Conservation (phyloP, 2,113 vertebrate genomes). For the Bufo bufo region DNA sequence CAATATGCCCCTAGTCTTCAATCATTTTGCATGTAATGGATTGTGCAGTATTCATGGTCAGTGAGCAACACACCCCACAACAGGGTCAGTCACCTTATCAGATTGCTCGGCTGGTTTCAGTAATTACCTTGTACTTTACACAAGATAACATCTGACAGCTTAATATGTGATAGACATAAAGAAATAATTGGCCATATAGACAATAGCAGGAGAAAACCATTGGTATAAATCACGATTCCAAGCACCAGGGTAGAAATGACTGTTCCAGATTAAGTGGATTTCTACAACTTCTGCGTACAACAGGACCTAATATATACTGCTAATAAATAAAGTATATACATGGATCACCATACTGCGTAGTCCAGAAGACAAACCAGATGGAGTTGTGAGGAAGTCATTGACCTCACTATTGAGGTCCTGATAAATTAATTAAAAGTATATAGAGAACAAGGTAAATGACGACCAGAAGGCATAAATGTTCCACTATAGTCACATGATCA, state of each 20-base stretch:
- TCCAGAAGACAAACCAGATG: too few species aligned
- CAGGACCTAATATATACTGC: too few species aligned
- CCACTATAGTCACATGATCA: too few species aligned
- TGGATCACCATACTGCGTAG: background rate
- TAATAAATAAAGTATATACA: background rate
- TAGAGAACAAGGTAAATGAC: too few species aligned
- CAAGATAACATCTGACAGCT: slow-evolving; percentile 10
- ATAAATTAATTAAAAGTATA: too few species aligned
- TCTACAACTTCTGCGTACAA: background rate
- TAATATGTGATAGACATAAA: background rate
- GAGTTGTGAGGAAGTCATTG: too few species aligned
- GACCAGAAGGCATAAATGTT: too few species aligned
- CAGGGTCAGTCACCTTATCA: background rate
- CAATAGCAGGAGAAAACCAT: background rate
- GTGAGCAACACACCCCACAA: background rate
- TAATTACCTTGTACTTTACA: slow-evolving; percentile 16
- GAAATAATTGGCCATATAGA: background rate
- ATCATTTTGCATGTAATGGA: slow-evolving; percentile 8
- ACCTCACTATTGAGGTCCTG: too few species aligned
- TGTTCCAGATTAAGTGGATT: background rate
- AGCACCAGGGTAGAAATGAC: background rate
- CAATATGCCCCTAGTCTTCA: background rate
- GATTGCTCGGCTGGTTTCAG: background rate
- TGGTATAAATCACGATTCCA: background rate
- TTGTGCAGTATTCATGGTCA: background rate